Evolutionary conservation across 2,888 invertebrate species (phyloP), one percentile per base, ranked within the genome.

Genomic region (Dynastes tityus): DNA sequence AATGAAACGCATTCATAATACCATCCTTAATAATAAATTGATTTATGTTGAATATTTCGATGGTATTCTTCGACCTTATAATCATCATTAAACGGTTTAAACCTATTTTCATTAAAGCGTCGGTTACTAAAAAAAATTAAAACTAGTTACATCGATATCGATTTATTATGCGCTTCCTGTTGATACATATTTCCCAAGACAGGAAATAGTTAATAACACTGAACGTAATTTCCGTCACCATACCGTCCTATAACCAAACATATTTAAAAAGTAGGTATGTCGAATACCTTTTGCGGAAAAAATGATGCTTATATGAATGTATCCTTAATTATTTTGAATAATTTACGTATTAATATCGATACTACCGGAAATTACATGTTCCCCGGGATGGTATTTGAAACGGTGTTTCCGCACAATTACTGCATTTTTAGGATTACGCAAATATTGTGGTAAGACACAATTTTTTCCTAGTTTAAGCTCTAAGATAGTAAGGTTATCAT

Each of bases 201-300:
- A 58, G 16, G 22, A 8, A 58, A 16, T 58, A 22, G 6, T 22
- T 22, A 16, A 58, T 22, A 58, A 16, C 16, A 16, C 2, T 27
- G 8, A 8, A 58, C 55, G 55, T 22, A 58, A 58, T 58, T 58
- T 58, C 55, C 55, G 55, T 58, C 55, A 8, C n/a, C 55, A 58
- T 22, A 16, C 22, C 16, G 55, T 58, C 16, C 8, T 58, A 27
- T 22, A 16, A 27, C 55, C 55, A 58, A 58, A 58, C 13, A 22
- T 58, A 22, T 8, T 45, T 45, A 45, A 45, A 45, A 45, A 45
- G 16, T 16, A 8, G 9, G 55, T 58, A 22, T 58, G 22, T 22
- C 55, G 22, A 58, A 58, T 58, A 58, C 22, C 22, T 58, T 58
- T 22, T 58, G 55, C n/a, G 16, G 55, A 22, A 58, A 58, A 58